Percentiles rank a stretch among this genome's conserved stretches.
Evolutionary conservation across 2,797 vertebrate species (phyloP).

Genomic region (Allochrocebus solatus): DNA sequence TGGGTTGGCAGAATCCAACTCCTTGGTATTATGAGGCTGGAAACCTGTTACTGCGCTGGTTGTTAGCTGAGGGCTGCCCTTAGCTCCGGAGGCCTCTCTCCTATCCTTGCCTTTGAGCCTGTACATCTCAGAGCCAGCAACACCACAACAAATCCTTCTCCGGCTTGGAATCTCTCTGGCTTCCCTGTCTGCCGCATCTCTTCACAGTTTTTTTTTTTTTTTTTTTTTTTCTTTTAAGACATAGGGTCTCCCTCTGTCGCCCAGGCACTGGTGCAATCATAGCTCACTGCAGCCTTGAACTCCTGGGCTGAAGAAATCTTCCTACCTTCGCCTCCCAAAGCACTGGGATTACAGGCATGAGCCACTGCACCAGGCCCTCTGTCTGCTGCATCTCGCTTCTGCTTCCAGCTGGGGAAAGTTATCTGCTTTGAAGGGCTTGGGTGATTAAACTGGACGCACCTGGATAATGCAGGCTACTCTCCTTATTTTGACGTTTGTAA

Average conservation of each 20-base stretch:
- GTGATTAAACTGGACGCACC: too few relatives aligned
- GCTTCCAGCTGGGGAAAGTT: neutral
- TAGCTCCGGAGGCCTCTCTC: neutral
- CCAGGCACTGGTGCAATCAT: too few relatives aligned
- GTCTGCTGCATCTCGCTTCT: too few relatives aligned
- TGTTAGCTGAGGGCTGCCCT: neutral
- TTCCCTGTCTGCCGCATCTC: neutral
- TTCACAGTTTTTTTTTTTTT: neutral
- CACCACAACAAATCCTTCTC: too few relatives aligned
- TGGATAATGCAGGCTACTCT: neutral
- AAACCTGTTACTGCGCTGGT: neutral
- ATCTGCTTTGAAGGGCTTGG: neutral
- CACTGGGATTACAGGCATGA: too few relatives aligned
- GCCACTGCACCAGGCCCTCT: too few relatives aligned
- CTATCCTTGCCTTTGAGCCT: neutral
- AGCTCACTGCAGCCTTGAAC: too few relatives aligned
- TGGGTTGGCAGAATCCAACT: neutral
- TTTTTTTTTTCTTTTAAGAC: too few relatives aligned
- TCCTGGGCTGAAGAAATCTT: too few relatives aligned
- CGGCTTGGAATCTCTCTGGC: neutral
- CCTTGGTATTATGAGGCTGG: neutral
- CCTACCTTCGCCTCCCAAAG: too few relatives aligned
- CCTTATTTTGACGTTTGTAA: neutral
- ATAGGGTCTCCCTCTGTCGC: too few relatives aligned
- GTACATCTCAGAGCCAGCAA: neutral